Evolutionary conservation across 2,888 invertebrate species (phyloP).

Genomic region (Aporophyla lueneburgensis): DNA sequence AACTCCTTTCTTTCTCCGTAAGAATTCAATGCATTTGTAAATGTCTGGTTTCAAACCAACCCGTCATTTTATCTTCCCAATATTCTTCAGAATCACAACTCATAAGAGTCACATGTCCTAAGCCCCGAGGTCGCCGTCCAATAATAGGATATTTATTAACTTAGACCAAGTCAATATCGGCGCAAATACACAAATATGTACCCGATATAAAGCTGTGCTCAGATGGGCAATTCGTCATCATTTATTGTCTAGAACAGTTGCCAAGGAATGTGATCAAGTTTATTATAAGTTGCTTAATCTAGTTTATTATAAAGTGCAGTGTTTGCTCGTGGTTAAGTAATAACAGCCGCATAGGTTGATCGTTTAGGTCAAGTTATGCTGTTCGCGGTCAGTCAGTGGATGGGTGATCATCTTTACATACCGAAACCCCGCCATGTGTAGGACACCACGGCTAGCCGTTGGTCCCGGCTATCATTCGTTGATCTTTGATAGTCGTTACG

Average conservation of each 20-base stretch:
- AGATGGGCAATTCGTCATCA: not conserved
- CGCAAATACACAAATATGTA: slow-evolving; percentile 45
- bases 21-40: not conserved
- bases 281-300: not conserved
- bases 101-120: slow-evolving; percentile 13
- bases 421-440: no score
- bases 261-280: not conserved
- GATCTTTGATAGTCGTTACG: no score
- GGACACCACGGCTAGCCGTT: no score
- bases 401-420: no score
- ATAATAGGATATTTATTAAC: slow-evolving; percentile 65
- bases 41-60: not conserved
- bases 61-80: not conserved
- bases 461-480: no score
- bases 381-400: no score
- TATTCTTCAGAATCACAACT: slow-evolving; percentile 16
- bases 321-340: no score
- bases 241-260: not conserved
- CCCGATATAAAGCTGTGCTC: slow-evolving; percentile 16
- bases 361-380: no score
- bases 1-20: not conserved
- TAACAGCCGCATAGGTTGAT: no score
- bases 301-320: not conserved
- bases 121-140: slow-evolving; percentile 34
- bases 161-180: slow-evolving; percentile 59